Base-by-base conservation (phyloP, 2,113 vertebrate genomes). In the Crocuta crocuta region DNA sequence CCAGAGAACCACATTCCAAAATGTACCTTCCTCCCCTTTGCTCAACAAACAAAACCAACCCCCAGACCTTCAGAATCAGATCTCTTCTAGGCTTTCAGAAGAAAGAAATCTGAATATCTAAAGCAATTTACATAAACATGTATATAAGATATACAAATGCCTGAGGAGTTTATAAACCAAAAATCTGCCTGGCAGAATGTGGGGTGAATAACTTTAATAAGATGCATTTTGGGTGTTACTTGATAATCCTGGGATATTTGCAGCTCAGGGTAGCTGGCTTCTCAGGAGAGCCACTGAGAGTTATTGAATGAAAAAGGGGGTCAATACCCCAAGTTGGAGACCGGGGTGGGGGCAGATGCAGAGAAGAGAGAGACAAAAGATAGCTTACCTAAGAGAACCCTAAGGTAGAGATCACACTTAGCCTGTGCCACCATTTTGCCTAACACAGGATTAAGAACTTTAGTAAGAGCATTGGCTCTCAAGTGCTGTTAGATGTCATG, bases 31-130 rank as follows among this genome's bases (percentile, higher is more conserved):
- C 11, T 26, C 28, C 21, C 15, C n/a, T 50, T 65, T 55, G 31
- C 7, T 93, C 48, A 39, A 65, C 53, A 92, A 86, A 84, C 63
- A 83, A 91, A 91, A 63, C 5, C 45, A 91, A 63, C 8, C 45
- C 39, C 53, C 73, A 76, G 31, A 13, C 15, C 73, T 92, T 89
- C 19, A 55, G 35, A 71, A 93, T 68, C 71, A 26, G n/a, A 61
- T 33, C 9, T 70, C 50, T 43, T 24, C 79, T 89, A 81, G 66
- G 45, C 55, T 68, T 73, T 31, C 91, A 89, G 43, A 89, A 92
- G 50, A 89, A 76, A 96, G 35, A 21, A 73, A 85, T 91, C 65
- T 45, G 53, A 94, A 43, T 48, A 45, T 19, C 65, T 92, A 53
- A 92, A 95, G 65, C 10, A 78, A 61, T 48, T 82, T 66, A 76